Conservation (phyloP, 2,113 vertebrate genomes). For the Phyllostomus hastatus region DNA sequence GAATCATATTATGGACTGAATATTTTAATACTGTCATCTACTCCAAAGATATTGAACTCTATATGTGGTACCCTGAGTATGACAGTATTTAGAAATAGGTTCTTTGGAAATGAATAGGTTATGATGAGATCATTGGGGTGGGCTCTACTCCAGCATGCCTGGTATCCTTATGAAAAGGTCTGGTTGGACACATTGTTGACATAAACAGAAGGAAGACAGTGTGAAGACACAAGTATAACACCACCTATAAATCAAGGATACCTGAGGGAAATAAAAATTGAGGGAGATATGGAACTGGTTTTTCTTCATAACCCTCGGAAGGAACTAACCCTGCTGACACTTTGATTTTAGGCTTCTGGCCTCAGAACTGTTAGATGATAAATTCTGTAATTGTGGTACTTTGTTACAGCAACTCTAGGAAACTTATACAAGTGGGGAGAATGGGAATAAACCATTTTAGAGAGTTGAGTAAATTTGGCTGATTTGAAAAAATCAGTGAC, state of each 20-base stretch:
- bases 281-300: neutral
- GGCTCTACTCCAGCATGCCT: neutral
- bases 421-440: neutral
- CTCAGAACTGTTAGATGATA: neutral
- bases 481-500: neutral
- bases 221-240: neutral
- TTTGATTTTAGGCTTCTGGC: neutral
- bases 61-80: neutral
- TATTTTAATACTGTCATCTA: neutral
- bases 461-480: neutral
- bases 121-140: neutral
- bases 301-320: neutral
- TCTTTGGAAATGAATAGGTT: neutral
- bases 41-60: neutral
- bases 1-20: neutral
- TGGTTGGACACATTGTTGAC: neutral
- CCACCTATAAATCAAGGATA: neutral
- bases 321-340: neutral
- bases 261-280: neutral
- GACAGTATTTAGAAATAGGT: neutral
- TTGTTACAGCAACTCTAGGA: neutral
- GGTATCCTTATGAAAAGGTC: neutral
- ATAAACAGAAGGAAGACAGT: neutral
- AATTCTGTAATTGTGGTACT: neutral
- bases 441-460: neutral